Base-by-base conservation (phyloP, 2,888 invertebrate species). In the Ganaspis brasiliensis region DNA sequence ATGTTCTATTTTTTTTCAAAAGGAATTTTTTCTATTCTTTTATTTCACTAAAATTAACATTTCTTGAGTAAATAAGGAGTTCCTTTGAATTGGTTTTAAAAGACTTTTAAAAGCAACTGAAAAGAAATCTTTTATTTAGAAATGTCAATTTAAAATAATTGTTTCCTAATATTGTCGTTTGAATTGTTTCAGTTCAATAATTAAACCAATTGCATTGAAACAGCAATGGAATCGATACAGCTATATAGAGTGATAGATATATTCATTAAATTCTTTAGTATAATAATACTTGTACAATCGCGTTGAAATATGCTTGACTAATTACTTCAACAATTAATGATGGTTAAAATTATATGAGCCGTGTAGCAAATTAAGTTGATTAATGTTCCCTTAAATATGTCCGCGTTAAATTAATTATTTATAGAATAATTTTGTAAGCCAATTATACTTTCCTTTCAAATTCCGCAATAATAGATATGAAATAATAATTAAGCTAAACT, bases 281-380 rank as follows among this genome's bases (percentile, higher is more conserved):
- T 67, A 45, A 45, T 67, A n/a, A 45, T n/a, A 52, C n/a, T 67
- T 67, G 67, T 67, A 14, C 24, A 24, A 26, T 45, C n/a, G 45
- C 67, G n/a, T 67, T n/a, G 45, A 67, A 67, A 67, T 67, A 45
- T 67, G 67, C 45, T 67, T 67, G 67, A 67, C 40, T 67, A 67
- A 67, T 67, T 45, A 45, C 26, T 14, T 67, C 24, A 24, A 67
- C 10, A 40, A 45, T 67, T 67, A 40, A 40, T 14, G 67, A 45
- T 67, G 16, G 9, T 45, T 45, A 45, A 45, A 67, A 67, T 67
- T 49, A 67, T 49, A 49, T 45, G 10, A 45, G 45, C 45, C 40
- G 40, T 67, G 67, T 45, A n/a, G 45, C 45, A 19, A 49, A 67
- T 67, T 67, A 67, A 45, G 45, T 67, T 21, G 67, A 40, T 67